These are phyloP conservation scores for Ariolimax columbianus DNA, from an alignment of 2,888 invertebrate genomes.

Conservation along the genomic window DNA sequence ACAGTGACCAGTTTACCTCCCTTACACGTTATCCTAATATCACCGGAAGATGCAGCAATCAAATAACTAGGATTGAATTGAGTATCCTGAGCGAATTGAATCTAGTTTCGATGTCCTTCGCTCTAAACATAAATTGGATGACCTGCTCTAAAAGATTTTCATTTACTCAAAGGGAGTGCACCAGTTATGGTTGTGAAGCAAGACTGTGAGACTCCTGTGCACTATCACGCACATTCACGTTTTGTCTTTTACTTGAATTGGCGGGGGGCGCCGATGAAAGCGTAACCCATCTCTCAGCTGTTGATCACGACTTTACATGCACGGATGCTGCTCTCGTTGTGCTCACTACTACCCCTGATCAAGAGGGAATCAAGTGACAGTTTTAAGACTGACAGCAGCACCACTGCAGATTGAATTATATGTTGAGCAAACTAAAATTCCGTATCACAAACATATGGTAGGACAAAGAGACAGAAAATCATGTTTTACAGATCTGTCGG, in stretches of 20 bases:
- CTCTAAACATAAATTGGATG: not conserved
- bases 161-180: constrained; percentile 3
- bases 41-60: not conserved
- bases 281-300: not conserved
- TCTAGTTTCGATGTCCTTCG: constrained; percentile 4
- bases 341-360: no score
- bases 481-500: no score
- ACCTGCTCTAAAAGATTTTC: not conserved
- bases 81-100: not conserved
- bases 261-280: constrained; percentile 7
- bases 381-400: no score
- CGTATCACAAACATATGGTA: no score
- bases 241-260: not conserved
- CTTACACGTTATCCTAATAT: not conserved
- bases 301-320: constrained; percentile 2
- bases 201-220: not conserved
- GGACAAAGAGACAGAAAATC: no score
- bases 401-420: no score
- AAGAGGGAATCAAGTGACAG: no score
- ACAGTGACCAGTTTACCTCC: not conserved
- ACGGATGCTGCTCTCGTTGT: not conserved
- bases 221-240: constrained; percentile 7
- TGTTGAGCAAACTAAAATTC: no score
- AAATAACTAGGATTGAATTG: not conserved
- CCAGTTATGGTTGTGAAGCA: not conserved